phyloP scores from a whole-genome alignment of 2,888 invertebrate species.

The Cheilosia vernalis region DNA sequence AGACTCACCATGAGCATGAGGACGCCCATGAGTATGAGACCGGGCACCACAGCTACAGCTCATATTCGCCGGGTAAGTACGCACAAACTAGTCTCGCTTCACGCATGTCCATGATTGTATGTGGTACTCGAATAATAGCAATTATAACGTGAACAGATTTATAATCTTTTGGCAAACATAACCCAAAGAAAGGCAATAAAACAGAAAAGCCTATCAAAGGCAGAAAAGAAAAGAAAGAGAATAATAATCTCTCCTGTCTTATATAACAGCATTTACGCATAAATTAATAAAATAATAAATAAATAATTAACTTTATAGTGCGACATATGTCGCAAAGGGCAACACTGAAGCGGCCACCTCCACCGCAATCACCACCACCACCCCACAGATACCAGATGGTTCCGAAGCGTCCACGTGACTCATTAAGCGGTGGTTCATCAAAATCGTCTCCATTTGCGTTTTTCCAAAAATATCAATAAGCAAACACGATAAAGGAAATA shows the following conservation, averaged over 20 bases:
- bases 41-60: neutral
- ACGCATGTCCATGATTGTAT: constrained; percentile 9
- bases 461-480: constrained; percentile 61
- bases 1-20: constrained; percentile 4
- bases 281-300: constrained; percentile 46
- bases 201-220: constrained; percentile 15
- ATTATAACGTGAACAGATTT: constrained; percentile 9
- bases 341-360: constrained; percentile 52
- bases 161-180: constrained; percentile 26
- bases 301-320: constrained; percentile 62
- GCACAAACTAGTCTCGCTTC: neutral
- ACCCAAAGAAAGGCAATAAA: constrained; percentile 34
- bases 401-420: constrained; percentile 56
- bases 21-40: constrained; percentile 13
- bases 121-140: constrained; percentile 51
- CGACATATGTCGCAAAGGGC: constrained; percentile 63
- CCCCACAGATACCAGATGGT: constrained; percentile 44
- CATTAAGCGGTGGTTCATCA: constrained; percentile 22
- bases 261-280: constrained; percentile 10
- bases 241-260: constrained; percentile 10
- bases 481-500: constrained; percentile 4
- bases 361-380: constrained; percentile 14
- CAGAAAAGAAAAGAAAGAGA: neutral
- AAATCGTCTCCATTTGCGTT: constrained; percentile 52
- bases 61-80: constrained; percentile 50